Evolutionary conservation across 2,888 invertebrate genomes (phyloP).

Genomic region (Listrodromus nycthemerus): DNA sequence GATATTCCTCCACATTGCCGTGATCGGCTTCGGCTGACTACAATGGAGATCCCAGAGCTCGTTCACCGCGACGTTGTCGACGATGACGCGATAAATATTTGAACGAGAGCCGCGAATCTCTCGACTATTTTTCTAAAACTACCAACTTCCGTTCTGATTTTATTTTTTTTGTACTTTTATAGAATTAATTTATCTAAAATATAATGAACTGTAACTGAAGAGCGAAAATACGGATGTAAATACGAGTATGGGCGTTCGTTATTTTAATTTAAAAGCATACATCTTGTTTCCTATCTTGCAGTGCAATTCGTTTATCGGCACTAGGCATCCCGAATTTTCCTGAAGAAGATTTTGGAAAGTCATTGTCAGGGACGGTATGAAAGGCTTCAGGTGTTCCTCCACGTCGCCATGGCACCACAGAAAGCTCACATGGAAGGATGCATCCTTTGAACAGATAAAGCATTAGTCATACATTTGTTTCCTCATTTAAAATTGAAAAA

Average conservation of each 20-base stretch:
- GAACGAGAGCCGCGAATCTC: slow-evolving; percentile 76
- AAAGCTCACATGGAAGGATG: slow-evolving; percentile 90
- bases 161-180: slow-evolving; percentile 7
- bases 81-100: slow-evolving; percentile 74
- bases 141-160: not conserved
- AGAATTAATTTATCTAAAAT: slow-evolving; percentile 24
- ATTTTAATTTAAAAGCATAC: slow-evolving; percentile 86
- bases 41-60: slow-evolving; percentile 78
- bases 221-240: not conserved
- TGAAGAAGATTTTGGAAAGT: slow-evolving; percentile 82
- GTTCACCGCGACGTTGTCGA: slow-evolving; percentile 77
- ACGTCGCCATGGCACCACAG: slow-evolving; percentile 92
- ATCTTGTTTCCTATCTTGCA: slow-evolving; percentile 92
- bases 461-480: slow-evolving; percentile 34
- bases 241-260: slow-evolving; percentile 60
- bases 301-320: slow-evolving; percentile 86
- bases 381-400: slow-evolving; percentile 84
- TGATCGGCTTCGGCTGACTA: slow-evolving; percentile 78
- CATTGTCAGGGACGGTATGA: slow-evolving; percentile 86
- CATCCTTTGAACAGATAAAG: slow-evolving; percentile 54
- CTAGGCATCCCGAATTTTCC: slow-evolving; percentile 82
- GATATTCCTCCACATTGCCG: slow-evolving; percentile 87
- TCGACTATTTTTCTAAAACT: slow-evolving; percentile 68
- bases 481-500: not conserved
- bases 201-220: not conserved